These are phyloP conservation scores for Meteorus colon DNA, from an alignment of 2,888 invertebrate species.

Conservation along the genomic window DNA sequence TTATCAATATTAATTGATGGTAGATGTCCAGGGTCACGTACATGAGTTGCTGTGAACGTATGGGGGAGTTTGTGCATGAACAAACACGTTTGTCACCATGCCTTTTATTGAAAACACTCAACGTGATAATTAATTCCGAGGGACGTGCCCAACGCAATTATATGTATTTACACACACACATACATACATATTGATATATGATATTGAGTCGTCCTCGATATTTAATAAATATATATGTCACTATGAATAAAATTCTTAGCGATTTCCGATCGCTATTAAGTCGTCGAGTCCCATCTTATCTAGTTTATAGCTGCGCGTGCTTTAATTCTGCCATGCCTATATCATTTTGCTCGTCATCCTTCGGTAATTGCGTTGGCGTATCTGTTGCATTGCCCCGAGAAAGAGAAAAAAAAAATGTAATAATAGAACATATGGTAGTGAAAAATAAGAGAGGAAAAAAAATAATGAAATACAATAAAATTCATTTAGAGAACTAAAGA, in stretches of 20 bases:
- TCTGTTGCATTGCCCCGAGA: constrained; percentile 43
- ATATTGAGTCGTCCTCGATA: constrained; percentile 51
- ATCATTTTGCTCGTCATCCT: constrained; percentile 45
- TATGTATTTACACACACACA: constrained; percentile 48
- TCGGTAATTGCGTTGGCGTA: constrained; percentile 51
- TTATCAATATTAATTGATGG: constrained; percentile 26
- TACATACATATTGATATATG: constrained; percentile 48
- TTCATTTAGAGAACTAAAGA: too few relatives aligned
- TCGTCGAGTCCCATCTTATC: constrained; percentile 43
- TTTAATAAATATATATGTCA: constrained; percentile 30
- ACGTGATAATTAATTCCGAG: constrained; percentile 54
- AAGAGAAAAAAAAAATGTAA: constrained; percentile 21
- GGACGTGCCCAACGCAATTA: constrained; percentile 49
- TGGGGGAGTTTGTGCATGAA: constrained; percentile 35
- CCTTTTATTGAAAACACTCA: constrained; percentile 48
- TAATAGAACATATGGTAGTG: not conserved
- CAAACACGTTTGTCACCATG: constrained; percentile 44
- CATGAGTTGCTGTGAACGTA: constrained; percentile 32
- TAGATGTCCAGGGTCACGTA: constrained; percentile 40
- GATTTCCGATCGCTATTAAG: constrained; percentile 46
- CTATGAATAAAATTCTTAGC: constrained; percentile 35
- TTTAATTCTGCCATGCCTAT: constrained; percentile 16
- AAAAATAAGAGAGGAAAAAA: not conserved
- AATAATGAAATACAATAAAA: too few relatives aligned
- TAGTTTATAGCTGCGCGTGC: constrained; percentile 40